Evolutionary conservation across 2,797 vertebrate genomes (phyloP).

Genomic region (Peromyscus aztecus): DNA sequence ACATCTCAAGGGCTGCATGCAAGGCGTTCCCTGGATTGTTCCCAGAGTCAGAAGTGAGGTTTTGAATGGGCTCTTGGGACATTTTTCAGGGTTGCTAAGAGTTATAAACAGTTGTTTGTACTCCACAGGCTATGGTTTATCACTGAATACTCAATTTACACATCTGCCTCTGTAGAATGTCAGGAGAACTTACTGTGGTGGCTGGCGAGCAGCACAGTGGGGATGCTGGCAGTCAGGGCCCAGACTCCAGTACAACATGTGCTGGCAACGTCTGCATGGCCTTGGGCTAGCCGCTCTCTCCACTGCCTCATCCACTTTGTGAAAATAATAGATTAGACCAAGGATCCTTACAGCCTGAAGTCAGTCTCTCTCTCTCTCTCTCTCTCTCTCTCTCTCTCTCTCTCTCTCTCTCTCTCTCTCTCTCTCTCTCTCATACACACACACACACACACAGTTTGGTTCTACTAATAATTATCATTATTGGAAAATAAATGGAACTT

Average conservation of each 20-base stretch:
- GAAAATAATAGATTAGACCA: background rate
- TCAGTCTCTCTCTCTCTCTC: too few species aligned
- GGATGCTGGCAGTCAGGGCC: background rate
- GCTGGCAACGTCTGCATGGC: background rate
- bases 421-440: background rate
- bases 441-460: background rate
- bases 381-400: background rate
- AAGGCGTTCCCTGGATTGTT: background rate
- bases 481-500: slow-evolving; percentile 40
- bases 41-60: background rate
- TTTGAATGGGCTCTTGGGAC: background rate
- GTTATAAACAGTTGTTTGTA: slow-evolving; percentile 10
- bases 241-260: background rate
- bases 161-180: background rate
- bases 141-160: background rate
- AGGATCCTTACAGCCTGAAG: background rate
- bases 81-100: background rate
- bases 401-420: background rate
- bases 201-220: background rate
- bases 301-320: background rate
- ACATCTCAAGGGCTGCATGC: background rate
- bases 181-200: slow-evolving; percentile 1
- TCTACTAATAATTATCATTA: slow-evolving; percentile 42
- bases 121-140: background rate
- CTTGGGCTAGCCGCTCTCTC: background rate